Percentiles rank a stretch among this genome's conserved stretches.
Conservation (phyloP, 2,113 vertebrate species). For the Nanger granti region DNA sequence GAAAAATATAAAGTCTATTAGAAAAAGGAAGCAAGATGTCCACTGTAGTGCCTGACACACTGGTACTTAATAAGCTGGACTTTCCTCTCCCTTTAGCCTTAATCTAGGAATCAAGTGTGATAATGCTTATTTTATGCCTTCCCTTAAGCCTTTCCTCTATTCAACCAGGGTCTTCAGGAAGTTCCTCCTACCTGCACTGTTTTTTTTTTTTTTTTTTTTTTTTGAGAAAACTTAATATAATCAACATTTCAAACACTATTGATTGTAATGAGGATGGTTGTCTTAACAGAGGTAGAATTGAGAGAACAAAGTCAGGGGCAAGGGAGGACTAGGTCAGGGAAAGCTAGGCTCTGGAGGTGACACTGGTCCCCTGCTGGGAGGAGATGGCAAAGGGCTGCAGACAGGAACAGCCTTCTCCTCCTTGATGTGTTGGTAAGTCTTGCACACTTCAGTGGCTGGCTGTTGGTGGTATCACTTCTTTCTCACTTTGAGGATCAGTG, state of each 20-base stretch:
- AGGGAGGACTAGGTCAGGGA: background rate
- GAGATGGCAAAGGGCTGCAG: background rate
- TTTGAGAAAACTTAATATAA: background rate
- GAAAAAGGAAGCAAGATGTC: background rate
- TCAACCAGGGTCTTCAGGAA: background rate
- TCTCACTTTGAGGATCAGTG: background rate
- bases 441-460: rapidly evolving
- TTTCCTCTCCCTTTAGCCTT: background rate
- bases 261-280: background rate
- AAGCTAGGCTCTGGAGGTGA: background rate
- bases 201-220: background rate
- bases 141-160: background rate
- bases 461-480: background rate
- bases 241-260: background rate
- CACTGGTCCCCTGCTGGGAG: background rate
- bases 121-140: background rate
- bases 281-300: background rate
- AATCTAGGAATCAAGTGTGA: background rate
- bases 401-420: background rate
- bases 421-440: background rate
- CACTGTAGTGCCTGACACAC: background rate
- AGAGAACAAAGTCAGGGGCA: background rate
- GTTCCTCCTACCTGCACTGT: rapidly evolving
- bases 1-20: background rate
- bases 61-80: background rate